These are phyloP conservation scores for Sphaerophoria taeniata DNA, from an alignment of 2,888 invertebrate species.

Conservation along the genomic window DNA sequence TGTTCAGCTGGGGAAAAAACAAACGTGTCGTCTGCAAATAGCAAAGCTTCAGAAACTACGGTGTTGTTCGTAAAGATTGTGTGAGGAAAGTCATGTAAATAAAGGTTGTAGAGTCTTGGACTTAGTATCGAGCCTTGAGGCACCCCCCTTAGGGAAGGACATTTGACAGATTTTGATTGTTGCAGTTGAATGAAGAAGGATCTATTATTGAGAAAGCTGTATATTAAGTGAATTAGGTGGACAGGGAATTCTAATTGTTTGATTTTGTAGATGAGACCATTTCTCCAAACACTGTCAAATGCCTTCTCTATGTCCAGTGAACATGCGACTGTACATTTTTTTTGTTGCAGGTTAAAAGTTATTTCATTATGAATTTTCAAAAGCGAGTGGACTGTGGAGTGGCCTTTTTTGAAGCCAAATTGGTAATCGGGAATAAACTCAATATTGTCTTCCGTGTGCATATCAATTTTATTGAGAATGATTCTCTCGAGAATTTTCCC, in stretches of 20 bases:
- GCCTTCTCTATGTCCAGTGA: not conserved
- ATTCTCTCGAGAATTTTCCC: conserved; percentile 1
- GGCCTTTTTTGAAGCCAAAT: not conserved
- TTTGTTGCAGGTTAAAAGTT: not conserved
- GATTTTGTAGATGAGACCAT: not conserved
- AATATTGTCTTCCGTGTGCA: not conserved
- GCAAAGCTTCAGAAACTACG: not conserved
- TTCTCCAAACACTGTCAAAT: conserved; percentile 1
- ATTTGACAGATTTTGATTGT: not conserved
- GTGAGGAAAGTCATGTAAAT: not conserved
- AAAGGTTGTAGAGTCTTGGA: not conserved
- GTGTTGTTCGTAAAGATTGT: not conserved
- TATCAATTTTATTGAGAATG: not conserved
- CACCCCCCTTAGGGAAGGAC: not conserved
- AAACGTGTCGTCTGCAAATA: not conserved
- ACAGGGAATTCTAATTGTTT: not conserved
- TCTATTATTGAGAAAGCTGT: not conserved
- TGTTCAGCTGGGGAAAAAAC: not conserved
- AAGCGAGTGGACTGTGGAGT: not conserved
- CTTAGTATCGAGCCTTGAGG: not conserved
- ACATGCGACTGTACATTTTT: not conserved
- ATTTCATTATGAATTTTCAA: not conserved
- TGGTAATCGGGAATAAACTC: conserved; percentile 2
- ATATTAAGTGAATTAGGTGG: not conserved
- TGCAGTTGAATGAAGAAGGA: not conserved